Evolutionary conservation across 2,888 invertebrate genomes (phyloP), one percentile per base, ranked within the genome.

Genomic region (Encarsia formosa): DNA sequence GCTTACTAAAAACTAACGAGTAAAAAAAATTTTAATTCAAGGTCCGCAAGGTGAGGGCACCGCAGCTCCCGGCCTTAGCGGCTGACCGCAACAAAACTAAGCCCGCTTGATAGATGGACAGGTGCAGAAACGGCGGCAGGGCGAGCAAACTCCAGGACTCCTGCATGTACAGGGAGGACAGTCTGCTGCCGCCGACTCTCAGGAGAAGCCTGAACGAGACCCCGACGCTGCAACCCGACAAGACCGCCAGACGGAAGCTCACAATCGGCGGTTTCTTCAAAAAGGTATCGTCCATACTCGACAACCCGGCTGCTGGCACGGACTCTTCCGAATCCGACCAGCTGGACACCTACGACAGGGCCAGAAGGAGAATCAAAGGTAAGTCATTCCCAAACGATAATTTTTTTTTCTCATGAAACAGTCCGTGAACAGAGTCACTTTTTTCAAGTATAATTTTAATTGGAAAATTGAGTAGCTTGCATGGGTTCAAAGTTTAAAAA

Each of bases 261-360:
- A 49, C 52, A 15, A 52, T 56, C n/a, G 56, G 52, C 49, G 56
- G 46, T 39, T 35, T 56, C n/a, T 42, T 56, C 16, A 52, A 38
- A 22, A 49, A 35, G 24, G 46, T 56, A 8, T 46, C 52, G 2
- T 49, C 52, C 2, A 45, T 49, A 23, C 52, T 46, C 24, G 56
- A 56, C 13, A 29, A 26, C 5, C 52, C 49, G 23, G 39, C 38
- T 46, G 49, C 52, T 18, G 45, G 46, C 16, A 49, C 54, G n/a
- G 32, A 48, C 51, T 31, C 15, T 41, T 34, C 42, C 42, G 18
- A 42, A 49, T 19, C 31, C 18, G 15, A 23, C 26, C 4, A 20
- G n/a, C n/a, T n/a, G n/a, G n/a, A n/a, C n/a, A n/a, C n/a, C n/a
- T n/a, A n/a, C n/a, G n/a, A 54, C 13, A 42, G 34, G 6, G 38